Conservation (phyloP, 1,140 invertebrate species). For the Neodiprion virginianus region DNA sequence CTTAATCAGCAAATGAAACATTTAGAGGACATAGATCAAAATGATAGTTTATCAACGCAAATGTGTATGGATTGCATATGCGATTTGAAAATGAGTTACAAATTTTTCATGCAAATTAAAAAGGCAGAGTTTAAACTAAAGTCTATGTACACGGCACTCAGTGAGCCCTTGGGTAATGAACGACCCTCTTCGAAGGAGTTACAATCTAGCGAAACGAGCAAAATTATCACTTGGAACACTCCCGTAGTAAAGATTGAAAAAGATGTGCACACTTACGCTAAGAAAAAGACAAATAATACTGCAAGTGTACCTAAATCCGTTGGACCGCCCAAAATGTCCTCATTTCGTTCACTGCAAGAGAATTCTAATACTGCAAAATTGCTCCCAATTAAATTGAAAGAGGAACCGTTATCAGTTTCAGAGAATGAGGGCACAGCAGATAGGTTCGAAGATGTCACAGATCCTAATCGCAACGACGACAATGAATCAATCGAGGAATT, state of each 20-base stretch:
- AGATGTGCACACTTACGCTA: background rate
- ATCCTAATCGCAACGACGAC: slow-evolving; percentile 34
- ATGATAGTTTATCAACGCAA: slow-evolving; percentile 52
- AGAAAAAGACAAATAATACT: background rate
- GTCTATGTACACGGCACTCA: slow-evolving; percentile 43
- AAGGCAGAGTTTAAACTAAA: slow-evolving; percentile 56
- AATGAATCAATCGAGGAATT: slow-evolving; percentile 57
- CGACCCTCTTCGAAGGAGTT: background rate
- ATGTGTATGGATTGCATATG: slow-evolving; percentile 61
- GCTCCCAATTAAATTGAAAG: background rate
- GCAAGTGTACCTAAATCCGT: background rate
- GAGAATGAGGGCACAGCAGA: background rate
- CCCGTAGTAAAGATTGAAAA: background rate
- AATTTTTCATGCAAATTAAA: slow-evolving; percentile 60
- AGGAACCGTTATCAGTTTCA: background rate
- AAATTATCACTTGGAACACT: background rate
- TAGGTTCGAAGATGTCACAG: background rate
- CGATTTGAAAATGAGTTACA: slow-evolving; percentile 59
- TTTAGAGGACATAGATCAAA: slow-evolving; percentile 48
- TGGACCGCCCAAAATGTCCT: background rate
- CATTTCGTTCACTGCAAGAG: background rate
- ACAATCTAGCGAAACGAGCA: background rate
- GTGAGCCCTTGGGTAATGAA: slow-evolving; percentile 20
- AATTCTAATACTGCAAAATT: background rate
- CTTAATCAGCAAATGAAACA: slow-evolving; percentile 56